Evolutionary conservation across 1,140 invertebrate genomes (phyloP), one percentile per base, ranked within the genome.

Genomic region (Orius insidiosus): DNA sequence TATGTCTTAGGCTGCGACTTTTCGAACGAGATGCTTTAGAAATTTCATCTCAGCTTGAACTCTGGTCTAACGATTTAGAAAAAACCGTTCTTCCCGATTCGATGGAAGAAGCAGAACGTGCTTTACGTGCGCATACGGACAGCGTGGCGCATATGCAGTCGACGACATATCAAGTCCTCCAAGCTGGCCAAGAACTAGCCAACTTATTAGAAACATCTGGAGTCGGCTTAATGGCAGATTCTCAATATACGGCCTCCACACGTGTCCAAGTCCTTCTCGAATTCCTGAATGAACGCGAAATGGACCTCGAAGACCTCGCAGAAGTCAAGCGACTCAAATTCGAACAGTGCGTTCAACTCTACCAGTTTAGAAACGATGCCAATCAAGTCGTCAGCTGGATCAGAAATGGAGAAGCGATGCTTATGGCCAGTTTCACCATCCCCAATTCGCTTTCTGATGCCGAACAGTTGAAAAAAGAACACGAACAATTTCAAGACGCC

Each of bases 331-430:
- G 89, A 11, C 72, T 84, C 2, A 78, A 87, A n/a, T n/a, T 96
- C 15, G 90, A 96, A 58, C 90, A 96, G 62, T 83, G 85, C 54
- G 80, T 95, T 35, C 90, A 96, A 61, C 66, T 96, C n/a, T 74
- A 83, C 55, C 89, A 96, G 63, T 81, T 96, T 59, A 85, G 95
- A 67, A 83, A 83, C 50, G 92, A 96, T 62, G n/a, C 89, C 18
- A 82, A 85, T 59, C 92, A 78, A 65, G 92, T 97, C n/a, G 80
- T 93, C 10, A 85, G 80, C 54, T 97, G 92, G 92, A 96, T 98
- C 49, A 71, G 87, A n/a, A 95, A 95, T 64, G 89, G 89, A 8
- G 92, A 97, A 59, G 82, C 88, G n/a, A 96, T 96, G 87, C 60
- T 98, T 40, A 74, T 84, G 31, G 88, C 88, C 4, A 93, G 85